Percentiles rank a stretch among this genome's conserved stretches.
phyloP scores from a whole-genome alignment of 1,140 invertebrate species.

The Chelonus insularis region DNA sequence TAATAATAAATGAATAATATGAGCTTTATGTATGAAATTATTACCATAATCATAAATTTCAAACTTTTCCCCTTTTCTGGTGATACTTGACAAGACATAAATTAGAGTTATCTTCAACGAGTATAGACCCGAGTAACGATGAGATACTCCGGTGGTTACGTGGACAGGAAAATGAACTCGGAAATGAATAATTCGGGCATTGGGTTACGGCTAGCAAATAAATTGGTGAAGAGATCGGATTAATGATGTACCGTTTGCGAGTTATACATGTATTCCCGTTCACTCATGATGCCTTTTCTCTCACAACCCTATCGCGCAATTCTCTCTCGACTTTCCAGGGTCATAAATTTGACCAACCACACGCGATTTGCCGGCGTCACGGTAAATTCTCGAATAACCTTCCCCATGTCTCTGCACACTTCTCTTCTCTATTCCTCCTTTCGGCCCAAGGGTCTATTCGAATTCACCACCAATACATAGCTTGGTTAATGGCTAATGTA shows the following conservation, averaged over 20 bases:
- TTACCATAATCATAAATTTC: too few relatives aligned
- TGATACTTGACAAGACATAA: constrained; percentile 3
- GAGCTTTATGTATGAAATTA: too few relatives aligned
- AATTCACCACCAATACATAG: too few relatives aligned
- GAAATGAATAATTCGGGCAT: constrained; percentile 1
- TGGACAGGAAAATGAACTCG: neutral
- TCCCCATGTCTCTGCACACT: constrained; percentile 3
- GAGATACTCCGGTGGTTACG: neutral
- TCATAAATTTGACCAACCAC: constrained; percentile 8
- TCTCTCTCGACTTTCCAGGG: neutral
- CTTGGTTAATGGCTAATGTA: too few relatives aligned
- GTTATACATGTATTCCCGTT: neutral
- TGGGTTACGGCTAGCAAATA: neutral
- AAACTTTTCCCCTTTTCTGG: neutral
- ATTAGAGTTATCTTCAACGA: neutral
- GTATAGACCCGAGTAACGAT: neutral
- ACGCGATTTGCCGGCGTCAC: constrained; percentile 17
- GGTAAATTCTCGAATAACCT: constrained; percentile 20
- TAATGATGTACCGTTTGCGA: constrained; percentile 3
- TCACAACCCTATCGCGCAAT: too few relatives aligned
- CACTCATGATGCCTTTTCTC: neutral
- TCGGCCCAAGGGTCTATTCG: neutral
- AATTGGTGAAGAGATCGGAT: neutral
- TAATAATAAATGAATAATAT: too few relatives aligned
- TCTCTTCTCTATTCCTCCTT: neutral